These are phyloP conservation scores for Bugula neritina DNA, from an alignment of 2,888 invertebrate genomes.

Conservation along the genomic window DNA sequence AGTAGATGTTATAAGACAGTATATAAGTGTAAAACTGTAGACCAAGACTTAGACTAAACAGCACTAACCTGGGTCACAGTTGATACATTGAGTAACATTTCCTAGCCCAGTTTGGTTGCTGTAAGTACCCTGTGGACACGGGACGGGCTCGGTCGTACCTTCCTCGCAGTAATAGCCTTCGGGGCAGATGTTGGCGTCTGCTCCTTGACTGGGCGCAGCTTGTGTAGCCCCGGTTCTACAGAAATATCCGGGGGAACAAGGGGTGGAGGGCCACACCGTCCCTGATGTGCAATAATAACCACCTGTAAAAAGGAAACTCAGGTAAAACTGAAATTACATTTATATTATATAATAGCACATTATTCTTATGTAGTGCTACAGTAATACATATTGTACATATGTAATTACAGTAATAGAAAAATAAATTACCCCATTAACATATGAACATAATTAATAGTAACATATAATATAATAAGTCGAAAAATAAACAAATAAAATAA, in stretches of 20 bases:
- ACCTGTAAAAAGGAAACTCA: constrained; percentile 37
- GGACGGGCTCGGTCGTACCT: constrained; percentile 39
- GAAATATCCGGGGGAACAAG: constrained; percentile 42
- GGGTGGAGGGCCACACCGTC: constrained; percentile 39
- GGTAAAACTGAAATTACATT: too few species aligned
- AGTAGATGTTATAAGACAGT: too few species aligned
- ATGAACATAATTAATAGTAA: too few species aligned
- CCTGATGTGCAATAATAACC: constrained; percentile 44
- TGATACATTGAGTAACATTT: constrained; percentile 41
- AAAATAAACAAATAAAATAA: too few species aligned
- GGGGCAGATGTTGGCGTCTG: constrained; percentile 44
- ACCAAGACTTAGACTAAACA: too few species aligned
- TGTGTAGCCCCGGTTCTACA: constrained; percentile 40
- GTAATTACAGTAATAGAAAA: too few species aligned
- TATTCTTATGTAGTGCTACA: too few species aligned
- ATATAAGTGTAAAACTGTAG: too few species aligned
- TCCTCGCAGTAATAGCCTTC: constrained; percentile 47
- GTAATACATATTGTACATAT: too few species aligned
- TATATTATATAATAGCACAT: too few species aligned
- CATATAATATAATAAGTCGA: too few species aligned
- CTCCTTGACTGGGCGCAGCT: constrained; percentile 41
- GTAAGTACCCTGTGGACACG: constrained; percentile 43
- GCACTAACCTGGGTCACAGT: constrained; percentile 39
- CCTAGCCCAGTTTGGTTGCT: constrained; percentile 41
- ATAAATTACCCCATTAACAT: too few species aligned